Evolutionary conservation across 2,113 vertebrate species (phyloP).

Genomic region (Mystacornis crossleyi): DNA sequence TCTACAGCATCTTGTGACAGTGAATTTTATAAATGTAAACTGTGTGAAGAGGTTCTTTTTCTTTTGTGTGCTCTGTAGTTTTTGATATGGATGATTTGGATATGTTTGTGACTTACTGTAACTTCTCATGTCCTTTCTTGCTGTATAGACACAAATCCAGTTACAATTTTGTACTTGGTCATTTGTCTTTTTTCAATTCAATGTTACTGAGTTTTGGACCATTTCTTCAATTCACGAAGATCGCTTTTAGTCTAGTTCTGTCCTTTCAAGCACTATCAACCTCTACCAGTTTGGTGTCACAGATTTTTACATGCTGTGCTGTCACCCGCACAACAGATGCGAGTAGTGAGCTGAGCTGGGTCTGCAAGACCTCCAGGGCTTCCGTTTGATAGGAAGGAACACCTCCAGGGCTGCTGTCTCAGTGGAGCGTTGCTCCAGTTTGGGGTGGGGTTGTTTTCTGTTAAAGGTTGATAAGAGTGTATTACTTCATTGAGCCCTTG

Average conservation of each 20-base stretch:
- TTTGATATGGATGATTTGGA: neutral
- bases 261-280: neutral
- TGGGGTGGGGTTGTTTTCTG: neutral
- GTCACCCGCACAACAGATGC: neutral
- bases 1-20: conserved; percentile 31
- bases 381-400: neutral
- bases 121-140: neutral
- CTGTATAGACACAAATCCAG: neutral
- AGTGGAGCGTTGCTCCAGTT: neutral
- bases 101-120: conserved; percentile 22
- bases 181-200: neutral
- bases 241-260: neutral
- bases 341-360: neutral
- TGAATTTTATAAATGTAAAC: conserved; percentile 27
- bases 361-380: neutral
- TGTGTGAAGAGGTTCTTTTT: neutral
- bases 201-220: neutral
- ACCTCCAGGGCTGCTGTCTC: neutral
- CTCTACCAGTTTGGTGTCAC: neutral
- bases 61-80: neutral
- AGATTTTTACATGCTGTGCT: neutral
- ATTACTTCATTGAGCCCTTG: neutral
- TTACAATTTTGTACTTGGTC: neutral
- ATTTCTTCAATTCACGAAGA: neutral
- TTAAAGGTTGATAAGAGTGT: neutral